Base-by-base conservation (phyloP, 2,888 invertebrate species). In the Encarsia formosa region DNA sequence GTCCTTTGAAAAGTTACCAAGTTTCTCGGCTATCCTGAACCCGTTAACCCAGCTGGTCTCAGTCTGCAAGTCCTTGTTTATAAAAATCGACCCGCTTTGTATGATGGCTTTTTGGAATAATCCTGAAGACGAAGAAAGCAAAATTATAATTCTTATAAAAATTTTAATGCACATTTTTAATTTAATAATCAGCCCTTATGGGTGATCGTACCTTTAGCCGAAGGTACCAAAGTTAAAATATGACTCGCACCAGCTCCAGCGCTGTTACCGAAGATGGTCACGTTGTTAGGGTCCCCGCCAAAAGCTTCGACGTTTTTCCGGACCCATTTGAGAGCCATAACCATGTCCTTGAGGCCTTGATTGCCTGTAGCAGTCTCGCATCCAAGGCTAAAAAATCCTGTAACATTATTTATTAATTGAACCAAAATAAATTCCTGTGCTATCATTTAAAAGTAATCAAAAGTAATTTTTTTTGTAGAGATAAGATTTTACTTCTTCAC, bases 31-130 rank as follows among this genome's bases (percentile, higher is more conserved):
- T 0, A 66, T 51, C 22, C 44, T 54, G 11, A 63, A 60, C 2
- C 52, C 49, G 8, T 9, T 20, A 8, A 52, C 16, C n/a, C 13
- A 23, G 45, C 18, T 20, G 13, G 16, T 15, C 13, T 22, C 15
- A 6, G 22, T 37, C 4, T 24, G 3, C 11, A 15, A 5, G 0
- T 49, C 24, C 59, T 61, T 64, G 5, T 52, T 16, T 39, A 55
- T 56, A 1, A 16, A 35, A 15, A 40, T 9, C 2, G 39, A 13
- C 18, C 63, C 65, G 23, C 68, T 68, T 32, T 65, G 65, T 15
- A 56, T n/a, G 22, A 68, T 67, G 4, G 59, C 67, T 48, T 65
- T 67, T 43, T 65, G 63, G n/a, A 68, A 63, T 1, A 68, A 59
- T 13, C 64, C 68, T 68, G 24, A n/a, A n/a, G n/a, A n/a, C n/a